These are phyloP conservation scores for Microctenopoma steveboyesi DNA, from an alignment of 2,797 vertebrate species.

Conservation along the genomic window DNA sequence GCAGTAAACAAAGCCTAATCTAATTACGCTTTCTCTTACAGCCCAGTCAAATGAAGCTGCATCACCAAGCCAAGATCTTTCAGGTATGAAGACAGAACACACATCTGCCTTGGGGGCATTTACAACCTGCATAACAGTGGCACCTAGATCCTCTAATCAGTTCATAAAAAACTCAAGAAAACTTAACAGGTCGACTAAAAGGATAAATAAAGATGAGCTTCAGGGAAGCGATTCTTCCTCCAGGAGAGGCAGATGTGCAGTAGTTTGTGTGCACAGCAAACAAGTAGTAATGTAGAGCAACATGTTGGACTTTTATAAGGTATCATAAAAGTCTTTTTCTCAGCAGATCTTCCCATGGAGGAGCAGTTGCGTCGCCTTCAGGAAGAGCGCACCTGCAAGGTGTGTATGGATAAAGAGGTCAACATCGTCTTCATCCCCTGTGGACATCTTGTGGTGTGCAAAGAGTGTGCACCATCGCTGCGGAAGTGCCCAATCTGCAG, in stretches of 20 bases:
- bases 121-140: too few species aligned
- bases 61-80: conserved; percentile 87
- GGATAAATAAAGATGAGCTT: too few species aligned
- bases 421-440: conserved; percentile 98
- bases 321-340: background rate
- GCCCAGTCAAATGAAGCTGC: conserved; percentile 86
- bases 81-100: conserved; percentile 74
- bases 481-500: conserved; percentile 97
- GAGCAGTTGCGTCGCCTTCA: conserved; percentile 94
- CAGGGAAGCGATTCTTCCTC: too few species aligned
- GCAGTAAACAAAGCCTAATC: conserved; percentile 31
- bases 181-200: too few species aligned
- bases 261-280: background rate
- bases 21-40: conserved; percentile 69
- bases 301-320: background rate
- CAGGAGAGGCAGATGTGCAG: too few species aligned
- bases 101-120: too few species aligned
- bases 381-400: conserved; percentile 97
- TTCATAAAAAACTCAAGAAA: too few species aligned
- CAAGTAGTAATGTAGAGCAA: background rate
- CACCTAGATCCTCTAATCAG: too few species aligned
- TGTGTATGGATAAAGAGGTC: conserved; percentile 99
- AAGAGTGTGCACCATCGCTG: conserved; percentile 95
- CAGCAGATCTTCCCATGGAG: conserved; percentile 93
- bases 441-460: conserved; percentile 97